These are phyloP conservation scores for Enteromius thamalakanensis DNA, from an alignment of 2,797 vertebrate species.

Conservation along the genomic window DNA sequence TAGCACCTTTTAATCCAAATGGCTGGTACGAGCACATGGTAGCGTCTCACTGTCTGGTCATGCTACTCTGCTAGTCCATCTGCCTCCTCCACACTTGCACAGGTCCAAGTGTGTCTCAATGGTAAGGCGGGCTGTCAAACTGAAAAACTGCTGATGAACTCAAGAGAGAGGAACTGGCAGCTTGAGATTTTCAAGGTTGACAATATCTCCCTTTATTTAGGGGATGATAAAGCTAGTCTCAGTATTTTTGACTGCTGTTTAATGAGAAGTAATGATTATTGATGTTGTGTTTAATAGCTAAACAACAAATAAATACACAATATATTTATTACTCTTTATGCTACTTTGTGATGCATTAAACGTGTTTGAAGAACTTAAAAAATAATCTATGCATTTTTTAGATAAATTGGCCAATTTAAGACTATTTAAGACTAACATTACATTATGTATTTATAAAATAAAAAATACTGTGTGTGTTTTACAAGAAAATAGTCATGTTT, in stretches of 20 bases:
- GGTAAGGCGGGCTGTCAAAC: slow-evolving; percentile 6
- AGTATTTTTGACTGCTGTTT: not conserved
- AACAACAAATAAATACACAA: not conserved
- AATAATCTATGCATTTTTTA: not conserved
- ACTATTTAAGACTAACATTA: not conserved
- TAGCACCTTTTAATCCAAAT: slow-evolving; percentile 7
- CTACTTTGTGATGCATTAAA: not conserved
- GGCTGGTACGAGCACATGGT: not conserved
- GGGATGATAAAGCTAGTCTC: not conserved
- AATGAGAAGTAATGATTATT: not conserved
- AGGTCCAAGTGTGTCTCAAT: not conserved
- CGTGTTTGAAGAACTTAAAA: not conserved
- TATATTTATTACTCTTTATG: not conserved
- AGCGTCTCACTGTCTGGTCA: not conserved
- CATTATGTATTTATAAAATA: not conserved
- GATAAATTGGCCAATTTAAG: not conserved
- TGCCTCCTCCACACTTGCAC: not conserved
- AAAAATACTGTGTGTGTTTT: not conserved
- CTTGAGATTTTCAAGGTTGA: not conserved
- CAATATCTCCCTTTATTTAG: not conserved
- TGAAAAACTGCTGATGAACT: slow-evolving; percentile 15
- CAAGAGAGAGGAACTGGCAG: not conserved
- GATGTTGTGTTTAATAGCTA: not conserved
- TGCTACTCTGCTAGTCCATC: slow-evolving; percentile 14
- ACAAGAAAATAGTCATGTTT: not conserved